These are phyloP conservation scores for Apomyelois bistriatella DNA, from an alignment of 2,888 invertebrate species.

Conservation along the genomic window DNA sequence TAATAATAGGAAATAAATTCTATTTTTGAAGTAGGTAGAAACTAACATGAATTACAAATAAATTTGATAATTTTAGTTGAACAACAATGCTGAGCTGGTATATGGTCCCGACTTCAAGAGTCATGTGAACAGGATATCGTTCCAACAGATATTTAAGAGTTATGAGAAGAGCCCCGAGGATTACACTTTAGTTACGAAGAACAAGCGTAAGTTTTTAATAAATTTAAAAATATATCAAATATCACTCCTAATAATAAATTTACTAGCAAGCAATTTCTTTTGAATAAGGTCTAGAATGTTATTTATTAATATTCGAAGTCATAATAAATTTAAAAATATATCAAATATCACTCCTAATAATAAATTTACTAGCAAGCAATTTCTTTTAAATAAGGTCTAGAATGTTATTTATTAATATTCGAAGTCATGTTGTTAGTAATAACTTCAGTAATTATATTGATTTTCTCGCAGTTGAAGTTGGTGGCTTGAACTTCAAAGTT, in stretches of 20 bases:
- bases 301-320: too few species aligned
- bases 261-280: too few species aligned
- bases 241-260: not conserved
- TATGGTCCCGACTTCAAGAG: slow-evolving; percentile 82
- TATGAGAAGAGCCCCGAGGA: slow-evolving; percentile 56
- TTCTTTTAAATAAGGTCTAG: too few species aligned
- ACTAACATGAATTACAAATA: too few species aligned
- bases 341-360: not conserved
- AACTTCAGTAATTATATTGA: not conserved
- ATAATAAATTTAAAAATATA: not conserved
- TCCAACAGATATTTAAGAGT: slow-evolving; percentile 65
- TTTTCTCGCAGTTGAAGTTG: slow-evolving; percentile 70
- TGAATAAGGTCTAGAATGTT: too few species aligned
- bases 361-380: too few species aligned
- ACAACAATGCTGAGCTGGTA: slow-evolving; percentile 75
- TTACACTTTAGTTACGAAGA: slow-evolving; percentile 73
- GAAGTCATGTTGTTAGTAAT: not conserved
- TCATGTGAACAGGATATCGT: slow-evolving; percentile 52
- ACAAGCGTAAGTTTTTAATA: slow-evolving; percentile 61
- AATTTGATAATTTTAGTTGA: slow-evolving; percentile 34
- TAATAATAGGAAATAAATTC: too few species aligned
- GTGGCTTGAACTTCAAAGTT: slow-evolving; percentile 67
- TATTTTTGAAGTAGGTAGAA: too few species aligned
- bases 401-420: too few species aligned
- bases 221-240: not conserved